Percentiles rank a stretch among this genome's conserved stretches.
Evolutionary conservation across 2,888 invertebrate species (phyloP).

Genomic region (Eurytoma californica): DNA sequence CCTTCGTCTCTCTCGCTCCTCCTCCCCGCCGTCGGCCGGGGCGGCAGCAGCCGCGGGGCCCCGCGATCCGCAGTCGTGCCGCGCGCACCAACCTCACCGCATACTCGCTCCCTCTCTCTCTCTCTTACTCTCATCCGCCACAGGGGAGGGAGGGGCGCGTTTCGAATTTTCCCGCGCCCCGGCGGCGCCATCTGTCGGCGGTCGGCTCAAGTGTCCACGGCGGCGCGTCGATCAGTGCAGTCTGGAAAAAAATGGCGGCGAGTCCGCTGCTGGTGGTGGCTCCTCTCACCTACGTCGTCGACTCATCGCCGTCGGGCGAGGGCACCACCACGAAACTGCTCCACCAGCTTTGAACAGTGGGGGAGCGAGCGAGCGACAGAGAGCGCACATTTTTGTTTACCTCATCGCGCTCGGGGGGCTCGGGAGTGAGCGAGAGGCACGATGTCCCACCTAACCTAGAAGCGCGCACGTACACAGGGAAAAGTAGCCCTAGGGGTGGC

Average conservation of each 20-base stretch:
- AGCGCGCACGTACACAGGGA: neutral
- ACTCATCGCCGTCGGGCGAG: slow-evolving; percentile 37
- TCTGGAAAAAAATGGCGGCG: slow-evolving; percentile 69
- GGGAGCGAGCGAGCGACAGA: slow-evolving; percentile 76
- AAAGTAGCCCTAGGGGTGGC: neutral
- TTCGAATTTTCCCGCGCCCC: slow-evolving; percentile 52
- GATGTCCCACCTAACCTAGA: slow-evolving; percentile 29
- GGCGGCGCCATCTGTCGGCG: slow-evolving; percentile 27
- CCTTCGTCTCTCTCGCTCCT: slow-evolving; percentile 37
- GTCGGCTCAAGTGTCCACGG: neutral
- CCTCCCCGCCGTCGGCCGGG: slow-evolving; percentile 8
- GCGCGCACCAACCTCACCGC: slow-evolving; percentile 54
- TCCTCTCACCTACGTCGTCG: slow-evolving; percentile 60
- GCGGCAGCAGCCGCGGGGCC: neutral
- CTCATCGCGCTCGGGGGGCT: neutral
- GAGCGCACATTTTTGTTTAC: neutral
- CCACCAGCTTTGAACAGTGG: neutral
- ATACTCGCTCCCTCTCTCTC: slow-evolving; percentile 21
- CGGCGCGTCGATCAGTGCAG: slow-evolving; percentile 28
- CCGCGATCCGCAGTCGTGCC: slow-evolving; percentile 53
- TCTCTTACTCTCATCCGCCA: neutral
- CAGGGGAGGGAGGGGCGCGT: neutral
- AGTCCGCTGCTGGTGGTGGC: slow-evolving; percentile 76
- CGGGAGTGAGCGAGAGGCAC: neutral
- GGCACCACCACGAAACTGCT: neutral